Base-by-base conservation (phyloP, 2,113 vertebrate genomes). In the Rutilus rutilus region DNA sequence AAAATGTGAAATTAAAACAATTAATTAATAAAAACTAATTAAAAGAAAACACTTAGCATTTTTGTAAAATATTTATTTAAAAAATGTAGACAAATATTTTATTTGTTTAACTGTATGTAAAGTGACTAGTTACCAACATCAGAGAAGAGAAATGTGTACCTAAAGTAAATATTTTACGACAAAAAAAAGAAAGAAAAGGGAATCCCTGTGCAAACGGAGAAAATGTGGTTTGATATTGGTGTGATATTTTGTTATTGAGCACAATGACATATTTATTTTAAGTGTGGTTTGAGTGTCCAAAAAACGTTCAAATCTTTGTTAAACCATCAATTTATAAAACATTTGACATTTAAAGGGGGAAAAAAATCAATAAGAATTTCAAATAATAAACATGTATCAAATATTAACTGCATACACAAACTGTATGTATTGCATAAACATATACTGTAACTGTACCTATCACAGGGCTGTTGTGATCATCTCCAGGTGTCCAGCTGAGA, bases 401-500 rank as follows among this genome's bases (percentile, higher is more conserved):
- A 67, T 45, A 36, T 5, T 65, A 25, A 30, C 39, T 57, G 60
- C 2, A 15, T 11, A 36, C 60, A 36, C 2, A 42, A 45, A 73
- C 21, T 45, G 21, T 57, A 1, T 47, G 19, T 21, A 3, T 47
- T 47, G 42, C 12, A 54, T 78, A 33, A 42, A 62, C 12, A 74
- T 52, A 17, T 45, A 9, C 19, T 82, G 1, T 89, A 96, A 9
- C 23, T 82, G 1, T 89, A 96, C 96, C 94, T 87, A 88, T 67
- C 3, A 96, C 91, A n/a, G 94, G 92, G 88, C 96, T 95, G 87
- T 97, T 96, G 91, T 97, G 92, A 52, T 96, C 91, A 0, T 96
- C 91, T 88, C 95, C 96, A 21, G 96, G 93, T 65, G 91, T 95
- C 96, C 96, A 97, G 79, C 84, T 92, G 73, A 97, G 93, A 3